Conservation (phyloP, 2,797 vertebrate genomes). For the Hemibagrus guttatus region DNA sequence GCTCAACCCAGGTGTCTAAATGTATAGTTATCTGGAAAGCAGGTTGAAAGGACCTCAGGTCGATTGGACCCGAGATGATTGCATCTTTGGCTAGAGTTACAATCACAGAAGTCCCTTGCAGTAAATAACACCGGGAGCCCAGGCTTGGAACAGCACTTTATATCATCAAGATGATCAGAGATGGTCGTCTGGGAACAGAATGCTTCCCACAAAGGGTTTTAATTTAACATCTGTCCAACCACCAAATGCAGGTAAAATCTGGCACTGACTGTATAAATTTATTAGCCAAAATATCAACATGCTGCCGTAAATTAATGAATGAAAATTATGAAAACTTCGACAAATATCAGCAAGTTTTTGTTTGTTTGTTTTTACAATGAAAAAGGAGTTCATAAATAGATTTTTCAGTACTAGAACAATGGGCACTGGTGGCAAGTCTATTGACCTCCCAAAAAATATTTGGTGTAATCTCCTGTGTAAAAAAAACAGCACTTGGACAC, state of each 20-base stretch:
- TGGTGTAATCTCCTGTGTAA: neutral
- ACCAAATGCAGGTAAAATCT: neutral
- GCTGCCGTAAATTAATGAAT: neutral
- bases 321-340: neutral
- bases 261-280: neutral
- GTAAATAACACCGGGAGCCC: conserved; percentile 37
- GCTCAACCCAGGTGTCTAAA: neutral
- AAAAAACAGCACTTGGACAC: neutral
- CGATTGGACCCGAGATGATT: conserved; percentile 40
- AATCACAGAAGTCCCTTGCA: conserved; percentile 19
- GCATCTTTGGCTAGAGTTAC: conserved; percentile 31
- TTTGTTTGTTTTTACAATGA: no score
- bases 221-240: neutral
- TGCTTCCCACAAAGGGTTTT: neutral
- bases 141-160: conserved; percentile 16
- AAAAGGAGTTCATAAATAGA: neutral
- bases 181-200: conserved; percentile 23
- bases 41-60: conserved; percentile 20
- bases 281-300: neutral
- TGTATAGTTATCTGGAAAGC: conserved; percentile 32
- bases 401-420: no score
- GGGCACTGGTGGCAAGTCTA: no score
- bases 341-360: neutral
- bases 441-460: neutral
- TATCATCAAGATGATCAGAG: conserved; percentile 38